phyloP scores from a whole-genome alignment of 2,888 invertebrate species.

The Sinodicranocentrus sp. region DNA sequence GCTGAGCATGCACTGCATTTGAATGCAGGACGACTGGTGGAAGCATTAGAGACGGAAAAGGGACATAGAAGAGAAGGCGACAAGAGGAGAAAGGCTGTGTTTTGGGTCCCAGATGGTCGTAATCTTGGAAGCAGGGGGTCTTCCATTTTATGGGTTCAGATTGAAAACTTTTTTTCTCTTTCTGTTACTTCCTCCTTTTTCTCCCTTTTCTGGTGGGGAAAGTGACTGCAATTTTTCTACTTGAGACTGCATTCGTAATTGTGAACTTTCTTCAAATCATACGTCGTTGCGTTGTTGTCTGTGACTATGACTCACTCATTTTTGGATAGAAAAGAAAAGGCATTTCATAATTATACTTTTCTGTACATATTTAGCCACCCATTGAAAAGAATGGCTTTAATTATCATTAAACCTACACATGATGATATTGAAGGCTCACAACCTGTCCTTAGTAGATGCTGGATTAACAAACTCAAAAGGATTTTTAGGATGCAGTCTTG shows the following conservation, averaged over 20 bases:
- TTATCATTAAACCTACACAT: too few species aligned
- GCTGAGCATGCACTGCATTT: slow-evolving; percentile 25
- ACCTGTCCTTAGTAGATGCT: too few species aligned
- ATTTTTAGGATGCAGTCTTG: not conserved
- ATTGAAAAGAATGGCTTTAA: too few species aligned
- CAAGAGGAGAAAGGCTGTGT: slow-evolving; percentile 36
- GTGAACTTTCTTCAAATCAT: too few species aligned
- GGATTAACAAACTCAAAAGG: too few species aligned
- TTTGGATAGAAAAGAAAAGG: too few species aligned
- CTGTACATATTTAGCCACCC: too few species aligned
- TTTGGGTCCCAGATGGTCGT: slow-evolving; percentile 76
- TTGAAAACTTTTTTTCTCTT: slow-evolving; percentile 76
- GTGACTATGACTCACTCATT: too few species aligned
- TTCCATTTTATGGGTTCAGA: slow-evolving; percentile 75
- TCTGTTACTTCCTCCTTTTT: slow-evolving; percentile 23
- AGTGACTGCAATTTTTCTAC: slow-evolving; percentile 62
- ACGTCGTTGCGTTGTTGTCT: too few species aligned
- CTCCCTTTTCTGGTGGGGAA: slow-evolving; percentile 40
- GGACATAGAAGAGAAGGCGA: slow-evolving; percentile 1
- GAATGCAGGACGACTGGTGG: not conserved
- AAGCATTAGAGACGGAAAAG: slow-evolving; percentile 12
- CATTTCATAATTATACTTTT: too few species aligned
- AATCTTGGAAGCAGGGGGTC: slow-evolving; percentile 76
- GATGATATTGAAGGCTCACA: too few species aligned
- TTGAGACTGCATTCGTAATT: too few species aligned